phyloP scores from a whole-genome alignment of 2,888 invertebrate genomes.

The Torymus texanus region DNA sequence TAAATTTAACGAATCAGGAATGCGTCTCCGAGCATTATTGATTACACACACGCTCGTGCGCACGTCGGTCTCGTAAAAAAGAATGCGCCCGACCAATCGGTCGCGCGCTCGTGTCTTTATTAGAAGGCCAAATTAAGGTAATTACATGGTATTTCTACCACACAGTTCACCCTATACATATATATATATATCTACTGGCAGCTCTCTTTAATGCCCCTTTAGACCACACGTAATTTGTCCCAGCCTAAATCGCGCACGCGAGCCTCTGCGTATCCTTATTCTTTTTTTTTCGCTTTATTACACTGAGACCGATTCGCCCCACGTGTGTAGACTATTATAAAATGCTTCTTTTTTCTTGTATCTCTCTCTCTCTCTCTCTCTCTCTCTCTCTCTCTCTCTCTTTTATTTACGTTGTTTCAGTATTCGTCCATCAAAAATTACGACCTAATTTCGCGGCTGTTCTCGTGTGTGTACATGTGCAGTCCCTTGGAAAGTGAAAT shows the following conservation, averaged over 20 bases:
- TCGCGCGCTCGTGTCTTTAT: constrained; percentile 54
- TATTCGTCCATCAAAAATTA: constrained; percentile 17
- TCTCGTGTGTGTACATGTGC: background rate
- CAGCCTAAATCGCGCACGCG: constrained; percentile 35
- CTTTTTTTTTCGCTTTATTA: constrained; percentile 4
- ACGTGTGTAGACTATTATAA: constrained; percentile 4
- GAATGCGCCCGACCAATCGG: background rate
- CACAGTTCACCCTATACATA: background rate
- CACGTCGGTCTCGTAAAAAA: background rate
- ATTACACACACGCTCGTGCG: background rate
- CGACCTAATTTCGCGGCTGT: constrained; percentile 5
- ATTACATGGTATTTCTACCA: constrained; percentile 57
- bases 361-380: no score
- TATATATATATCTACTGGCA: background rate
- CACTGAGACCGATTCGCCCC: background rate
- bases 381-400: background rate
- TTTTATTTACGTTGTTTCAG: background rate
- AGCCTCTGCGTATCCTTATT: background rate
- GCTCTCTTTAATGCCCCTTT: constrained; percentile 24
- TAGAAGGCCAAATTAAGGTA: constrained; percentile 60
- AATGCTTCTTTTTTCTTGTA: background rate
- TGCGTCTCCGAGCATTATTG: no score
- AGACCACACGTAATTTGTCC: constrained; percentile 44
- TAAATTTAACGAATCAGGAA: no score
- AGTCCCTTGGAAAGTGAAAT: constrained; percentile 16